These are phyloP conservation scores for Cancer borealis DNA, from an alignment of 2,888 invertebrate genomes.

Conservation along the genomic window DNA sequence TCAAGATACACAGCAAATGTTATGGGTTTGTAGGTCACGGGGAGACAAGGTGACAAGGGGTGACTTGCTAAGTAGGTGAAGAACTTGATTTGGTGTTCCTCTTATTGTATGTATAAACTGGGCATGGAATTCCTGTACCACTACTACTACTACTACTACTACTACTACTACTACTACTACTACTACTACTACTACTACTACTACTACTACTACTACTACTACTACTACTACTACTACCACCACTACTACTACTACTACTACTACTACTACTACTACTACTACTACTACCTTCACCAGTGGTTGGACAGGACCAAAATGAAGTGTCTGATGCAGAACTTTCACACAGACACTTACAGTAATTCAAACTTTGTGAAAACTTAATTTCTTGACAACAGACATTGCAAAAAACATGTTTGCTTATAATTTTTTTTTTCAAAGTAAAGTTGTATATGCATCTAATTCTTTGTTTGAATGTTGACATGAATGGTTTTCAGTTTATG, in stretches of 20 bases:
- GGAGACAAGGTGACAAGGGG: neutral
- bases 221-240: constrained; percentile 48
- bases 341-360: neutral
- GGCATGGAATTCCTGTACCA: neutral
- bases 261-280: neutral
- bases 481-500: neutral
- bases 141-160: neutral
- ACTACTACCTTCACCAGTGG: neutral
- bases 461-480: neutral
- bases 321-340: neutral
- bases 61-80: neutral
- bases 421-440: neutral
- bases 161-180: constrained; percentile 13
- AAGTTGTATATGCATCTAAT: no score
- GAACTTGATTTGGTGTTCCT: neutral
- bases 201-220: constrained; percentile 48
- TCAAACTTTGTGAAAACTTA: neutral
- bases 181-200: constrained; percentile 45
- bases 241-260: neutral
- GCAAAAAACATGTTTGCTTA: neutral
- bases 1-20: neutral
- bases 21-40: neutral
- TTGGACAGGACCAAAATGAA: neutral
- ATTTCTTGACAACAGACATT: neutral
- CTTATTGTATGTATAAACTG: neutral